Evolutionary conservation across 2,888 invertebrate genomes (phyloP).

Genomic region (Acrobasis suavella): DNA sequence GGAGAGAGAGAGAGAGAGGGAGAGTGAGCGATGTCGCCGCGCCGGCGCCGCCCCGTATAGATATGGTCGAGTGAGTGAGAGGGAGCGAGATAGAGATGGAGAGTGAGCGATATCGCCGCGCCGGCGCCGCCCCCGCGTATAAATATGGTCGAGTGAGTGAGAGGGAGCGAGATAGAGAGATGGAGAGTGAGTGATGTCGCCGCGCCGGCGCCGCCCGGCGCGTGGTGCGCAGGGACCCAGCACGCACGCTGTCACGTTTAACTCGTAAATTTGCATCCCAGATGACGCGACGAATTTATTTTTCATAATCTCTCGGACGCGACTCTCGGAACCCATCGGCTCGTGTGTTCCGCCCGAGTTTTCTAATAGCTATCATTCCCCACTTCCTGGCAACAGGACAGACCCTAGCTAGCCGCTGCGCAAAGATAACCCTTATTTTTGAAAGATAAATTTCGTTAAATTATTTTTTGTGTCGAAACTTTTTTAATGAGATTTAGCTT

Average conservation of each 20-base stretch:
- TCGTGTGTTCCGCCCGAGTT: neutral
- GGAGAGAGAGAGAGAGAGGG: slow-evolving; percentile 23
- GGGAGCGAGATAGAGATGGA: slow-evolving; percentile 23
- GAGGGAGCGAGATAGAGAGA: slow-evolving; percentile 23
- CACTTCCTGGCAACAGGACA: neutral
- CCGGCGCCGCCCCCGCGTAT: slow-evolving; percentile 38
- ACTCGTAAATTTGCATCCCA: slow-evolving; percentile 3
- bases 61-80: slow-evolving; percentile 24
- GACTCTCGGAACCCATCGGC: neutral
- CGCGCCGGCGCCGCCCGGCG: slow-evolving; percentile 25
- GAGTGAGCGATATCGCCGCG: slow-evolving; percentile 31
- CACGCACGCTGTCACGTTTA: slow-evolving; percentile 19
- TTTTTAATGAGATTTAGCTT: no score
- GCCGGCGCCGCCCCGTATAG: slow-evolving; percentile 26
- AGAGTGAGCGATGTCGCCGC: slow-evolving; percentile 28
- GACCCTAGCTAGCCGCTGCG: neutral
- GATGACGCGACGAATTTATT: slow-evolving; percentile 19
- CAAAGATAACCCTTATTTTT: neutral
- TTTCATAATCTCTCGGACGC: slow-evolving; percentile 10
- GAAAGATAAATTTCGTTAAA: no score
- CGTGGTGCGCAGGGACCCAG: no score
- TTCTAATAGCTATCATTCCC: slow-evolving; percentile 10
- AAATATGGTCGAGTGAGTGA: slow-evolving; percentile 25
- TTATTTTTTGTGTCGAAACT: no score
- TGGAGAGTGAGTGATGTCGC: slow-evolving; percentile 28